These are phyloP conservation scores for Drosophila paramelanica DNA, from an alignment of 2,888 invertebrate species.

Conservation along the genomic window DNA sequence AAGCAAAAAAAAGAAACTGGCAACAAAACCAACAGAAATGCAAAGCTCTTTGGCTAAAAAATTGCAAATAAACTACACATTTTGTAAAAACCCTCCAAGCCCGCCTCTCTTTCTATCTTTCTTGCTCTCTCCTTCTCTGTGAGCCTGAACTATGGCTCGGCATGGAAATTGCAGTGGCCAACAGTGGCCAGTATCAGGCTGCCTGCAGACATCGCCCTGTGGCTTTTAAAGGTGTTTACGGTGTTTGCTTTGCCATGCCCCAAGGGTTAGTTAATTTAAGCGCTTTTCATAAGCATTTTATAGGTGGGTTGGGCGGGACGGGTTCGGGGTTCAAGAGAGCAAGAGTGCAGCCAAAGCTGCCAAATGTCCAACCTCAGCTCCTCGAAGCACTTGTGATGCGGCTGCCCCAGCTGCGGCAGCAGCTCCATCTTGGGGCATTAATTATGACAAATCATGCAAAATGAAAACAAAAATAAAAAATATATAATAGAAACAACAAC, in stretches of 20 bases:
- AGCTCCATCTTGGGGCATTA: constrained; percentile 40
- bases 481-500: constrained; percentile 32
- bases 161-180: constrained; percentile 72
- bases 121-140: too few relatives aligned
- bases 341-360: constrained; percentile 53
- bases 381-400: constrained; percentile 19
- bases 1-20: constrained; percentile 39
- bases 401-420: constrained; percentile 44
- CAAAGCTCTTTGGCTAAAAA: constrained; percentile 76
- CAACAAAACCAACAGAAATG: constrained; percentile 57
- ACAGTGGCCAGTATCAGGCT: constrained; percentile 63
- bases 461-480: constrained; percentile 30
- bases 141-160: constrained; percentile 50
- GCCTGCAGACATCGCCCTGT: constrained; percentile 67
- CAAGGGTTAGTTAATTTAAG: constrained; percentile 75
- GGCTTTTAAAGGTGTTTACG: constrained; percentile 76
- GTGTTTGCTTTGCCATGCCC: constrained; percentile 61
- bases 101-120: background rate
- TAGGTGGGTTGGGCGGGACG: constrained; percentile 15
- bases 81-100: constrained; percentile 48
- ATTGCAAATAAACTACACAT: constrained; percentile 78
- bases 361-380: constrained; percentile 43
- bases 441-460: constrained; percentile 57
- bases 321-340: constrained; percentile 35
- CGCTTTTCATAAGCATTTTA: constrained; percentile 78